A percentile compares a stretch with the other conserved stretches of the same genome.
Conservation (phyloP, 2,888 invertebrate genomes). For the Saturnia japonica region DNA sequence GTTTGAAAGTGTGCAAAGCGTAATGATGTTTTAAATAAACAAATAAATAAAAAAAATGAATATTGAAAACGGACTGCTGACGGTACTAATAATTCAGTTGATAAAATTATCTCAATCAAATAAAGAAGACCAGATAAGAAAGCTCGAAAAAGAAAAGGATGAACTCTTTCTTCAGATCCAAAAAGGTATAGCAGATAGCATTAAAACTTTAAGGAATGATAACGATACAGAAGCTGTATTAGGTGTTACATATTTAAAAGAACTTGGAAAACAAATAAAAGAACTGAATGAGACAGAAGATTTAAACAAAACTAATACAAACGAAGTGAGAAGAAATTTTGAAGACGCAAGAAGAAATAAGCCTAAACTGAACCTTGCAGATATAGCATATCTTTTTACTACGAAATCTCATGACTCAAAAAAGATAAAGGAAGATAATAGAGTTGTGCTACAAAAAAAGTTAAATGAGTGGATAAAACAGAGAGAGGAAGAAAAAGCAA, state of each 20-base stretch:
- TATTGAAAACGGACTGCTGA: not conserved
- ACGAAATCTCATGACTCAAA: conserved; percentile 23
- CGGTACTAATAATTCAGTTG: conserved; percentile 6
- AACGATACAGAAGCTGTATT: conserved; percentile 47
- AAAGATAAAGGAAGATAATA: conserved; percentile 23
- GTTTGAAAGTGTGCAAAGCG: not conserved
- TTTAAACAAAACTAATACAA: conserved; percentile 3
- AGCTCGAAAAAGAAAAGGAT: conserved; percentile 44
- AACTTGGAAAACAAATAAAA: conserved; percentile 45
- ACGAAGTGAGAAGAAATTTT: conserved; percentile 20
- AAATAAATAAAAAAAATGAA: conserved; percentile 1
- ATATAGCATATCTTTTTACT: conserved; percentile 30
- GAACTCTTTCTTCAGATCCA: conserved; percentile 47
- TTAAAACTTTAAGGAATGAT: conserved; percentile 35
- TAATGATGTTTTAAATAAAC: not conserved
- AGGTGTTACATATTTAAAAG: conserved; percentile 43
- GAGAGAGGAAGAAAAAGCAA: conserved; percentile 39
- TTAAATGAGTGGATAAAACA: conserved; percentile 46
- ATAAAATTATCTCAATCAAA: conserved; percentile 11
- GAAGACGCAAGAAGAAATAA: conserved; percentile 21
- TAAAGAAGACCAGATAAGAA: conserved; percentile 34
- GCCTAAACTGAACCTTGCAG: conserved; percentile 18
- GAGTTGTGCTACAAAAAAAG: conserved; percentile 37
- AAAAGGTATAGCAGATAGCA: conserved; percentile 50
- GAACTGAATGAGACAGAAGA: conserved; percentile 35